phyloP scores from a whole-genome alignment of 2,888 invertebrate genomes.

The Xestia c-nigrum region DNA sequence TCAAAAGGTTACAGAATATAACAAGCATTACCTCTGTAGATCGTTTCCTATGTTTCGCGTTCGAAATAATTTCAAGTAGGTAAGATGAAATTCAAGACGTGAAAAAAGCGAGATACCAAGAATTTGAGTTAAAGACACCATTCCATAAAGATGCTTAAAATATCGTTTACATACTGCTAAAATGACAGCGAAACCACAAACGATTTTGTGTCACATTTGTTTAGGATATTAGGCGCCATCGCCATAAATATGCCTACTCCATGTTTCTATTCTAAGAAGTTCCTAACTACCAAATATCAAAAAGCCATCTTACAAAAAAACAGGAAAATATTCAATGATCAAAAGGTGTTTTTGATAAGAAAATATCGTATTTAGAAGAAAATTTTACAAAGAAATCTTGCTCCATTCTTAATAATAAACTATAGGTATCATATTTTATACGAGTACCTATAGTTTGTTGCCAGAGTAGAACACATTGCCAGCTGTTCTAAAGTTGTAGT shows the following conservation, averaged over 20 bases:
- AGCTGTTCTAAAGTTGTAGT: background rate
- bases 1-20: no score
- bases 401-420: background rate
- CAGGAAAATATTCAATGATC: background rate
- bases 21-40: no score
- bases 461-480: background rate
- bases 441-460: no score
- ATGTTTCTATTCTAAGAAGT: background rate
- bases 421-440: no score
- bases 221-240: background rate
- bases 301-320: background rate
- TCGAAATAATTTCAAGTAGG: no score
- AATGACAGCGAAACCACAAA: constrained; percentile 37
- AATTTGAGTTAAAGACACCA: no score
- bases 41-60: no score
- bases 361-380: background rate
- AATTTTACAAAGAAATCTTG: background rate
- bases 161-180: constrained; percentile 28
- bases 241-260: background rate
- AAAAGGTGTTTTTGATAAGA: background rate
- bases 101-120: no score
- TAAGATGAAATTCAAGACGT: no score
- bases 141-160: background rate
- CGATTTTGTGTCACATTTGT: constrained; percentile 11
- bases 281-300: background rate